These are phyloP conservation scores for Pectinophora gossypiella DNA, from an alignment of 1,140 invertebrate genomes.

Conservation along the genomic window DNA sequence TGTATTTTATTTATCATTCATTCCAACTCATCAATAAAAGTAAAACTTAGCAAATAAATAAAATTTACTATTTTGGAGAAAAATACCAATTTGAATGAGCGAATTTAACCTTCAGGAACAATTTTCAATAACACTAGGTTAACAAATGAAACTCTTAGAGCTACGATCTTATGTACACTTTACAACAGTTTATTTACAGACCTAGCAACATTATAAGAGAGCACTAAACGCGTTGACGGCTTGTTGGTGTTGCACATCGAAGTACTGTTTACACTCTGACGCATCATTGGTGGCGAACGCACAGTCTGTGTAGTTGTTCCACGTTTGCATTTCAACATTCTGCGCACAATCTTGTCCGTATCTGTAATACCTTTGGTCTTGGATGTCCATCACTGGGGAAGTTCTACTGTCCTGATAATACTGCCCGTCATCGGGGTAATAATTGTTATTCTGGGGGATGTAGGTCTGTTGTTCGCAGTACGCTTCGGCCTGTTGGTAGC, in stretches of 20 bases:
- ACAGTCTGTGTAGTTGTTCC: conserved; percentile 49
- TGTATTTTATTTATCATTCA: conserved; percentile 35
- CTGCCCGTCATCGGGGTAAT: conserved; percentile 59
- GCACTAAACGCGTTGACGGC: conserved; percentile 44
- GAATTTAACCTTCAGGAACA: background rate
- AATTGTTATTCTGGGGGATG: conserved; percentile 38
- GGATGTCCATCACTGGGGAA: conserved; percentile 43
- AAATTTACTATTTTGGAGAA: background rate
- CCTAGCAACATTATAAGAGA: conserved; percentile 50
- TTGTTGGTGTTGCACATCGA: conserved; percentile 49
- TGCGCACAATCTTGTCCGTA: conserved; percentile 51
- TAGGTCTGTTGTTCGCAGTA: conserved; percentile 58
- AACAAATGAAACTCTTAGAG: background rate
- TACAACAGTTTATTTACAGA: background rate
- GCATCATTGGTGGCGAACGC: conserved; percentile 39
- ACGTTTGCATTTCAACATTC: conserved; percentile 44
- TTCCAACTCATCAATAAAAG: background rate
- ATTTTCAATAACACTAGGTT: background rate
- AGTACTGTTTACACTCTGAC: conserved; percentile 48
- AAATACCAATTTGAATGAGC: background rate
- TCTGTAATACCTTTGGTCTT: conserved; percentile 53
- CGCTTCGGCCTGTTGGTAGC: conserved; percentile 51
- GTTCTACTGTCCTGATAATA: conserved; percentile 54
- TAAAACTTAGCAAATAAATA: background rate
- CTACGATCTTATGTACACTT: background rate